Base-by-base conservation (phyloP, 1,140 invertebrate species). In the Drosophila saltans region DNA sequence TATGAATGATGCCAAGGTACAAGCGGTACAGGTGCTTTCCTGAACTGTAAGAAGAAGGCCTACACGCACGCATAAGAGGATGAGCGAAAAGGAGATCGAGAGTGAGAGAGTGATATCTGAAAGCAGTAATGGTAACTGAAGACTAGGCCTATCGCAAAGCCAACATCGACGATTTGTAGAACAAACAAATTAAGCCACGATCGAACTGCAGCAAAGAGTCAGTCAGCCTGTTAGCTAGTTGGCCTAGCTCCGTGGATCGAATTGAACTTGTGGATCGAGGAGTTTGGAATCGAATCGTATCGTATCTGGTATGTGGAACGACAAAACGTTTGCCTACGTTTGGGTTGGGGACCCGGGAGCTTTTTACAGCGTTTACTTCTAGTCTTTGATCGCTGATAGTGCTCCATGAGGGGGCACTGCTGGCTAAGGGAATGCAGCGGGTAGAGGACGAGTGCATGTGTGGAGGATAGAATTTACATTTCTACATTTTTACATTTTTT, bases 331-430 rank as follows among this genome's bases (percentile, higher is more conserved):
- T 66, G 77, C 65, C 67, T 41, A 52, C 69, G 57, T 70, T 21
- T 45, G 52, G 52, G 55, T 36, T 16, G 48, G 61, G 36, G 28
- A 62, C 60, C 70, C 75, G 74, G 83, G 56, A 89, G 84, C 84
- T 81, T 73, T 52, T 75, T 57, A 75, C 65, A 88, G 65, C 84
- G 72, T 89, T 88, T 88, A 89, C 84, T 88, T 88, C 84, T 89
- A 83, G 84, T 88, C 70, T 88, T 88, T 83, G 84, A 88, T 88
- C 75, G 39, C 40, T 75, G 84, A 88, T 88, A 88, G 81, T 61
- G 67, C 52, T 43, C 58, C 39, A 62, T 36, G 33, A 16, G 16
- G 33, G 63, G 68, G 33, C 52, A 66, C 16, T 48, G 16, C 7
- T 0, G 40, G 10, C 10, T 11, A 3, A 11, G 40, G 40, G 45